Evolutionary conservation across 2,797 vertebrate genomes (phyloP).

Genomic region (Poeciliopsis turneri): DNA sequence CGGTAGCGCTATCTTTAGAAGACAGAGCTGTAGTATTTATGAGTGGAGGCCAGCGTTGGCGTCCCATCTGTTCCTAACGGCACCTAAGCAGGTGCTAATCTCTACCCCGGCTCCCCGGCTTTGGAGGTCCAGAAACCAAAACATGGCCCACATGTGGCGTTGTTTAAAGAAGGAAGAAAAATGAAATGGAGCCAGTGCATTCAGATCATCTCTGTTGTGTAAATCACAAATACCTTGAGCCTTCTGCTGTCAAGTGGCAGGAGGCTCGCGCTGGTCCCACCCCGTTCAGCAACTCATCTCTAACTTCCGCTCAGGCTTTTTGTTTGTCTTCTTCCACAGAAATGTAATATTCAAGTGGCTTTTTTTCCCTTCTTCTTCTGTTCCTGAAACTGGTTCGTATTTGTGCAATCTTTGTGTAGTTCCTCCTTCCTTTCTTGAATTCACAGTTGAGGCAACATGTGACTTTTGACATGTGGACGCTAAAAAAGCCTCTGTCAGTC

Average conservation of each 20-base stretch:
- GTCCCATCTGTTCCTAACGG: conserved; percentile 5
- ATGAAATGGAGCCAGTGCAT: conserved; percentile 24
- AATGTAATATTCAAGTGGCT: conserved; percentile 18
- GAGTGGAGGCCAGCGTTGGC: background rate
- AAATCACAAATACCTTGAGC: conserved; percentile 29
- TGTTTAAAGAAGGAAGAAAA: background rate
- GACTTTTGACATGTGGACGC: conserved; percentile 18
- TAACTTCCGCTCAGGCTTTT: background rate
- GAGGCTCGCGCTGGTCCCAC: conserved; percentile 6
- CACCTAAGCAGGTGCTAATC: conserved; percentile 60
- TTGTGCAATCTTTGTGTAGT: conserved; percentile 44
- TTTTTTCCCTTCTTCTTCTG: conserved; percentile 31
- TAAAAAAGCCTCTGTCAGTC: background rate
- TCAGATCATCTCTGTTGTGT: conserved; percentile 39
- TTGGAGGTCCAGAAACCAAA: conserved; percentile 39
- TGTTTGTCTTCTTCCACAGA: conserved; percentile 19
- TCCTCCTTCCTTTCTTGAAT: conserved; percentile 17
- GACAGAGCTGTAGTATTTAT: conserved; percentile 10
- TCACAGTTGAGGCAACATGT: conserved; percentile 26
- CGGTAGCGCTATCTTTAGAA: background rate
- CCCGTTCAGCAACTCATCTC: background rate
- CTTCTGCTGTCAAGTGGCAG: background rate
- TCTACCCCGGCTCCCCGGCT: conserved; percentile 22
- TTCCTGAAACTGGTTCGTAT: conserved; percentile 53
- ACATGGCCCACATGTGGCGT: background rate